Conservation (phyloP, 2,797 vertebrate species). For the Lacerta agilis region DNA sequence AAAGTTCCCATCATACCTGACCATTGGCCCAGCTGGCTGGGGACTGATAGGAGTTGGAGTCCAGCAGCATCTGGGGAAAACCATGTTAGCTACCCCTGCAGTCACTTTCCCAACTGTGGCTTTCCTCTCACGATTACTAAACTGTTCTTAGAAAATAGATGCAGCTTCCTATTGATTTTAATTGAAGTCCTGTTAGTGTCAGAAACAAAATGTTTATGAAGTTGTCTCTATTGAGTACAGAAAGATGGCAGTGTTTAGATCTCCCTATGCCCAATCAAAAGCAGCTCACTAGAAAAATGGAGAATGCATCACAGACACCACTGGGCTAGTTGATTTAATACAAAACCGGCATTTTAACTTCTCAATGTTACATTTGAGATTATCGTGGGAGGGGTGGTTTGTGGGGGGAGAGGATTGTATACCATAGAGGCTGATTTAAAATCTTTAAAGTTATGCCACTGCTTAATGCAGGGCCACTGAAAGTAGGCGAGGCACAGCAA, state of each 20-base stretch:
- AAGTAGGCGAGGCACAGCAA: constrained; percentile 30
- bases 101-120: not conserved
- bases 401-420: constrained; percentile 34
- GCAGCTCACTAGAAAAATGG: not conserved
- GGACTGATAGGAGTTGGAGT: not conserved
- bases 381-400: not conserved
- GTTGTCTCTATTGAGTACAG: constrained; percentile 14
- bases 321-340: constrained; percentile 25
- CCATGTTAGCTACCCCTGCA: not conserved
- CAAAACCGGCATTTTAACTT: constrained; percentile 9
- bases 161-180: constrained; percentile 35
- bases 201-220: not conserved
- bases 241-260: not conserved
- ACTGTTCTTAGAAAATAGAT: not conserved
- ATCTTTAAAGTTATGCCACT: constrained; percentile 23
- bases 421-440: constrained; percentile 30
- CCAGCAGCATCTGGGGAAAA: not conserved
- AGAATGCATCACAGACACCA: not conserved
- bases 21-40: not conserved
- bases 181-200: not conserved
- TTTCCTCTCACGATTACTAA: not conserved
- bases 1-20: not conserved
- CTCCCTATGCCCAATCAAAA: constrained; percentile 9
- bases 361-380: constrained; percentile 21
- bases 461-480: not conserved